Conservation (phyloP, 2,888 invertebrate genomes). For the Agonum fuliginosum region DNA sequence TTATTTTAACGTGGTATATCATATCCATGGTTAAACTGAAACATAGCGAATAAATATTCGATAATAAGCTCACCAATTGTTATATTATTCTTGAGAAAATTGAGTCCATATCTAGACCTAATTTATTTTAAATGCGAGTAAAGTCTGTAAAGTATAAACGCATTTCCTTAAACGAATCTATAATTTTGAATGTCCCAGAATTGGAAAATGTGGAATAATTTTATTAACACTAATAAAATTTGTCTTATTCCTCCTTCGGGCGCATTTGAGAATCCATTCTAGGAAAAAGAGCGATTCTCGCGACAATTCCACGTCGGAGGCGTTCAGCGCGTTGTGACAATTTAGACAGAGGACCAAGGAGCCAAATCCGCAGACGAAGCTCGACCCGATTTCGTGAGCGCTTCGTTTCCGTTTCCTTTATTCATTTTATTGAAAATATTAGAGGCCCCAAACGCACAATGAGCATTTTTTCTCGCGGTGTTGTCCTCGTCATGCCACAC, state of each 20-base stretch:
- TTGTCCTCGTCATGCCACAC: neutral
- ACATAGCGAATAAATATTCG: too few relatives aligned
- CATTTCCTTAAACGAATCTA: neutral
- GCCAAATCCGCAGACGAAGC: slow-evolving; percentile 2
- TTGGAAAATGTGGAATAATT: neutral
- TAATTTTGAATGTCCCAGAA: neutral
- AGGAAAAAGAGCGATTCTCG: neutral
- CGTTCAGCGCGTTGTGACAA: neutral
- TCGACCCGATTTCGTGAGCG: slow-evolving; percentile 26
- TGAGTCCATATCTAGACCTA: too few relatives aligned
- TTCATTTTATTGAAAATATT: slow-evolving; percentile 35
- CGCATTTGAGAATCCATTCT: neutral
- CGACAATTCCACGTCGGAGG: neutral
- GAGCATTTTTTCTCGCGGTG: slow-evolving; percentile 4
- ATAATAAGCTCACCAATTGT: too few relatives aligned
- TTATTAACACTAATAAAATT: neutral
- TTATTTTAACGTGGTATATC: too few relatives aligned
- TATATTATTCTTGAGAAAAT: too few relatives aligned
- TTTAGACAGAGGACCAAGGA: slow-evolving; percentile 16
- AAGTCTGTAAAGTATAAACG: neutral
- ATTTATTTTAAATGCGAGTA: too few relatives aligned
- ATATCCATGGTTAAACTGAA: too few relatives aligned
- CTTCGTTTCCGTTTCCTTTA: slow-evolving; percentile 24
- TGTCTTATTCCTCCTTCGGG: neutral
- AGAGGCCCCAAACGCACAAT: slow-evolving; percentile 21